Base-by-base conservation (phyloP, 2,797 vertebrate genomes). In the Pipistrellus pygmaeus region DNA sequence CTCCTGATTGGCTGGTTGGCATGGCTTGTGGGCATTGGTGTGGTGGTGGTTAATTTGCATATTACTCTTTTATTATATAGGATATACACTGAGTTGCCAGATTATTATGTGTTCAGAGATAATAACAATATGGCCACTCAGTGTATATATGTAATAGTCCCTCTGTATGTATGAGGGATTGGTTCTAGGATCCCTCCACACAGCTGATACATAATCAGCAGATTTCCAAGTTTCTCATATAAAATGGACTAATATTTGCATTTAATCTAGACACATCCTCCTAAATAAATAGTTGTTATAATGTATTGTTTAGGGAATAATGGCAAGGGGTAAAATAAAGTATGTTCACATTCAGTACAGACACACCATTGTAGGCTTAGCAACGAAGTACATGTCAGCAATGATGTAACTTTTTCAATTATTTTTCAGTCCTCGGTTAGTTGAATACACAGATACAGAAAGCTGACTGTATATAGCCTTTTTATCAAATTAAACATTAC, bases 401-500 rank as follows among this genome's bases (percentile, higher is more conserved):
- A 30, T 11, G 57, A 38, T n/a, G 32, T 53, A 81, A 81, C 78
- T 12, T 76, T 62, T 44, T 44, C 30, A n/a, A 57, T 27, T 80
- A 80, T 21, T 82, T 82, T 64, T 64, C 11, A 32, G 30, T 46
- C 6, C 41, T 23, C 5, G 2, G 30, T 48, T 76, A 51, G 73
- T 76, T 76, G 46, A 76, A 32, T 46, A 11, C 60, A n/a, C 38
- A n/a, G 18, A 80, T 64, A 32, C 30, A 64, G 38, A 82, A 12
- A 62, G 20, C 20, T 23, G 12, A 82, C 30, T 46, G 7, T n/a
- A 27, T 71, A 64, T 82, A 30, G 3, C 25, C 27, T 88, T 83
- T 89, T 86, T 21, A 75, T 85, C 55, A 85, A 44, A 91, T 60
- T 85, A 60, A 93, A 82, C 41, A 64, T 66, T 83, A 46, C 9